phyloP scores from a whole-genome alignment of 1,140 invertebrate species.

The Globodera ellingtonae region DNA sequence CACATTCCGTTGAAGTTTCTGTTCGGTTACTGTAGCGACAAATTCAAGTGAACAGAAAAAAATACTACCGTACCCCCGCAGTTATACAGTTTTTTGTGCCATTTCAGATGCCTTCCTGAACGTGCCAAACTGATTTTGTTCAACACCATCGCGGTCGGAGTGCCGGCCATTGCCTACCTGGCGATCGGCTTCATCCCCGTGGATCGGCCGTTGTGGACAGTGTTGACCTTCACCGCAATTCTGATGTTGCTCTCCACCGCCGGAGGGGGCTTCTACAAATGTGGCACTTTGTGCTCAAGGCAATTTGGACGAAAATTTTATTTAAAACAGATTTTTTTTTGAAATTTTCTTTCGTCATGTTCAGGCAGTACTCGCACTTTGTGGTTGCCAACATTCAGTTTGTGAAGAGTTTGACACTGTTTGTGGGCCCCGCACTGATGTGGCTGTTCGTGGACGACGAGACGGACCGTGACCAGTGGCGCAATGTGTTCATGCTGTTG shows the following conservation, averaged over 20 bases:
- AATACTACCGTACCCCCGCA: background rate
- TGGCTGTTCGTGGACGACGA: constrained; percentile 51
- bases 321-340: no score
- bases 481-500: constrained; percentile 45
- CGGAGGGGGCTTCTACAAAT: constrained; percentile 54
- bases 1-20: constrained; percentile 50
- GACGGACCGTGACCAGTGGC: constrained; percentile 39
- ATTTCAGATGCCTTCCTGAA: constrained; percentile 38
- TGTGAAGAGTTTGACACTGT: constrained; percentile 52
- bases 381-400: constrained; percentile 47
- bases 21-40: constrained; percentile 41
- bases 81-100: background rate
- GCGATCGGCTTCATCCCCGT: constrained; percentile 28
- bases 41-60: constrained; percentile 21
- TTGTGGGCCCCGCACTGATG: constrained; percentile 45
- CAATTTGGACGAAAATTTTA: constrained; percentile 5
- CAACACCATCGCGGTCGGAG: constrained; percentile 45
- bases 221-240: constrained; percentile 37
- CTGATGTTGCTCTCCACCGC: constrained; percentile 35
- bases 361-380: constrained; percentile 52
- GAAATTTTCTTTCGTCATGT: constrained; percentile 18
- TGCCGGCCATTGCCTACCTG: constrained; percentile 38
- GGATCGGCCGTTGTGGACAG: constrained; percentile 23
- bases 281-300: constrained; percentile 40
- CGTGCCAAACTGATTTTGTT: constrained; percentile 37